Evolutionary conservation across 2,888 invertebrate species (phyloP), one percentile per base, ranked within the genome.

Genomic region (Eupithecia abbreviata): DNA sequence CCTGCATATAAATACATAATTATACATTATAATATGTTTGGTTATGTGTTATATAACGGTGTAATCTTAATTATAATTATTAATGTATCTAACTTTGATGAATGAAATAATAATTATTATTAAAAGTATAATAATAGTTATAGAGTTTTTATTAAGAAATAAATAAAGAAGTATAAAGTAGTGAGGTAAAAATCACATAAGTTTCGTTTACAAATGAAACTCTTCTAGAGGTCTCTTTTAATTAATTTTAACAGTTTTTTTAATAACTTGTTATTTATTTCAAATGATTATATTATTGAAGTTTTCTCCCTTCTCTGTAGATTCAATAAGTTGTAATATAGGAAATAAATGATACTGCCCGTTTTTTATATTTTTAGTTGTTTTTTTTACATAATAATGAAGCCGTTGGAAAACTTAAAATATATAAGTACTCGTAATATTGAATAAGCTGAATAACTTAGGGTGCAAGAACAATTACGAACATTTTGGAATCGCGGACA

Each of bases 141-240:
- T 94, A 95, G 94, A 93, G 91, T 93, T 95, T 94, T 95, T 94
- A 94, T 93, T 95, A 94, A 94, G 93, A 92, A 90, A 91, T 92
- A 92, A 93, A 91, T 93, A 93, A 92, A 91, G 88, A 91, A 91
- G 91, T 93, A 92, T 93, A 90, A 91, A 84, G 88, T 94, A 93
- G 93, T 87, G 85, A 89, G 86, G 88, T 90, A 86, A 90, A 86
- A 89, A 91, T 91, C 93, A 93, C 93, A 92, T 90, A 88, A 88
- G 88, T 92, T 92, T 90, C 89, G 88, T 89, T 90, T 88, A 87
- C 90, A 83, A 75, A 87, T 84, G 90, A 87, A 90, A 89, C 91
- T 89, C 85, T 83, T 85, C 87, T 87, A 87, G 91, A 92, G 89
- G 90, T 87, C 85, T 90, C 91, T 87, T 90, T 92, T 92, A 91